A percentile compares a stretch with the other conserved stretches of the same genome.
phyloP scores from a whole-genome alignment of 1,140 invertebrate genomes.

The Schlechtendalia chinensis region DNA sequence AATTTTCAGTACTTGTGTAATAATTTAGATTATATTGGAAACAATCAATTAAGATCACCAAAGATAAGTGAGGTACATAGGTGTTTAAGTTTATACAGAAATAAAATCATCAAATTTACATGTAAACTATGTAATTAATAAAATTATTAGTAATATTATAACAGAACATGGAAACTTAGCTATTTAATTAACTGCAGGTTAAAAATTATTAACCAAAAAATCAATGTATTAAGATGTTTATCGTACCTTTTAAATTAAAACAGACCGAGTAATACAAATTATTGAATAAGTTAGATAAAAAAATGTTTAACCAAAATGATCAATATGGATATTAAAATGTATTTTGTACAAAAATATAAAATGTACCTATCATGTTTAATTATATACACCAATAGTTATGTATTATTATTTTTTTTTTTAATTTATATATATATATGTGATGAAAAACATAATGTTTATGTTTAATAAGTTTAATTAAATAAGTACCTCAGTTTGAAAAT shows the following conservation, averaged over 20 bases:
- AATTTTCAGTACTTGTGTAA: background rate
- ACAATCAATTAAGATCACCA: too few relatives aligned
- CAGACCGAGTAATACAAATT: background rate
- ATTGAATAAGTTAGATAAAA: background rate
- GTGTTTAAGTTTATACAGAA: background rate
- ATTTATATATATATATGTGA: background rate
- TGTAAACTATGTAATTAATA: too few relatives aligned
- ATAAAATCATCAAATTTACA: background rate
- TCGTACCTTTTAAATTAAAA: background rate
- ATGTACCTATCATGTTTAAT: too few relatives aligned
- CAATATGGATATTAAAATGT: background rate
- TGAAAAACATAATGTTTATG: background rate
- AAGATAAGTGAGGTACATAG: background rate
- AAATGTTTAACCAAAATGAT: background rate
- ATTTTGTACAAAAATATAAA: background rate
- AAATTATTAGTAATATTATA: too few relatives aligned
- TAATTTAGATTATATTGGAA: too few relatives aligned
- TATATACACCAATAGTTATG: too few relatives aligned
- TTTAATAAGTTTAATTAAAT: background rate
- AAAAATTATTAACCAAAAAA: background rate
- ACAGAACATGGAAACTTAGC: too few relatives aligned
- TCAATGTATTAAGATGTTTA: background rate
- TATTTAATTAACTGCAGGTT: background rate
- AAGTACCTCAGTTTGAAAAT: constrained; percentile 9
- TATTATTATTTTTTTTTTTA: too few relatives aligned